These are phyloP conservation scores for Phenganax subtilis DNA, from an alignment of 92 coral and sea anemone genomes.

Conservation along the genomic window DNA sequence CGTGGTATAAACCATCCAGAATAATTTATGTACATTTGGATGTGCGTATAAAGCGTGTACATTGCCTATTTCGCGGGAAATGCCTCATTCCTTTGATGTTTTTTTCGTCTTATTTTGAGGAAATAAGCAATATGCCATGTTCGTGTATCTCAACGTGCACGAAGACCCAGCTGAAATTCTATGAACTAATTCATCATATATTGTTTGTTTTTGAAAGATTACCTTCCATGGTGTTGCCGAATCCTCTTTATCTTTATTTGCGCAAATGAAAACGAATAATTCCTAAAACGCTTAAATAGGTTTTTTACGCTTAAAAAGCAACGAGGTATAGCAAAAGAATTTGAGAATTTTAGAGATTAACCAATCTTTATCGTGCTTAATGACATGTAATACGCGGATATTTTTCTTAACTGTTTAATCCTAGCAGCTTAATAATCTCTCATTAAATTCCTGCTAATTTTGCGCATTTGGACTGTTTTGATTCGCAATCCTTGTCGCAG, in stretches of 20 bases:
- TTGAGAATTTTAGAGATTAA: too few species aligned
- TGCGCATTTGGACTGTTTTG: neutral
- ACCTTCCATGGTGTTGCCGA: neutral
- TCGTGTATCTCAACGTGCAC: neutral
- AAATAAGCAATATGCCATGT: neutral
- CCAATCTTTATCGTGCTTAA: too few species aligned
- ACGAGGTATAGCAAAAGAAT: too few species aligned
- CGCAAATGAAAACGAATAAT: too few species aligned
- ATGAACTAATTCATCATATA: neutral
- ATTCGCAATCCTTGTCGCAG: neutral
- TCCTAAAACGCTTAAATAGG: too few species aligned
- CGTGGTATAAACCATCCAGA: too few species aligned
- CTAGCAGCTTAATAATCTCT: neutral
- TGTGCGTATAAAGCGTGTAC: too few species aligned
- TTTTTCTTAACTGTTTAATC: neutral
- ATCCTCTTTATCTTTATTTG: too few species aligned
- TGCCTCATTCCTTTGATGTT: too few species aligned
- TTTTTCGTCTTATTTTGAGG: neutral
- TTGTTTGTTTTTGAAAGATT: neutral
- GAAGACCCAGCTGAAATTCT: neutral
- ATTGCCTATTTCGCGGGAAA: too few species aligned
- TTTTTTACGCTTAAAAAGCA: too few species aligned
- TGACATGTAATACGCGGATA: neutral
- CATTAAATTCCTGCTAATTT: conserved; percentile 10
- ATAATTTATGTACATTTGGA: too few species aligned